phyloP scores from a whole-genome alignment of 2,797 vertebrate species.

The Sebastolobus altivelis region DNA sequence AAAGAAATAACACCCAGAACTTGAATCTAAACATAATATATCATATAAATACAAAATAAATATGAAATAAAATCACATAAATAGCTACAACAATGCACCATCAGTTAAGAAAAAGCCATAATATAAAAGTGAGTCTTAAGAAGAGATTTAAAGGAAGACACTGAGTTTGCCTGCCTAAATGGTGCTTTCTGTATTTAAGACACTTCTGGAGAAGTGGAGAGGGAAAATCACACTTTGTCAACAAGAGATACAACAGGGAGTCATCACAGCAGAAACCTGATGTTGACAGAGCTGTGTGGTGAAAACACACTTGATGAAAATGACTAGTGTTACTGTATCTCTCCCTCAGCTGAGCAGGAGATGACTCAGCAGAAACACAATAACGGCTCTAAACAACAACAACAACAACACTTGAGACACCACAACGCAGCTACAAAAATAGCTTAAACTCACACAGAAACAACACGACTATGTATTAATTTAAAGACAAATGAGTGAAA shows the following conservation, averaged over 20 bases:
- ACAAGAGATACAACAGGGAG: not conserved
- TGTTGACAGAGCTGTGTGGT: not conserved
- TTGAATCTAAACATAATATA: too few relatives aligned
- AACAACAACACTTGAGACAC: not conserved
- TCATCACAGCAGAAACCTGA: not conserved
- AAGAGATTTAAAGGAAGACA: too few relatives aligned
- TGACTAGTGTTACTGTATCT: not conserved
- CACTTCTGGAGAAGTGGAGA: not conserved
- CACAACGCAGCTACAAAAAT: not conserved
- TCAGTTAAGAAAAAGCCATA: too few relatives aligned
- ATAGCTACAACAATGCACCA: too few relatives aligned
- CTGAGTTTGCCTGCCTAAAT: too few relatives aligned
- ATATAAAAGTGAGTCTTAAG: too few relatives aligned
- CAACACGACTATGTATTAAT: not conserved
- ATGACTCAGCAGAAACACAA: conserved; percentile 13
- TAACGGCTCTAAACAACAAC: not conserved
- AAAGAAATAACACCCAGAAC: too few relatives aligned
- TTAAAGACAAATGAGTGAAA: not conserved
- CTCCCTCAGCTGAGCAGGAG: not conserved
- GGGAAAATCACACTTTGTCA: not conserved
- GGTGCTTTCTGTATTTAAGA: not conserved
- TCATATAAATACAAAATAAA: too few relatives aligned
- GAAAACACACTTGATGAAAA: conserved; percentile 2
- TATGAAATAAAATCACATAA: too few relatives aligned
- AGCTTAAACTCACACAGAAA: fast-evolving